Evolutionary conservation across 2,113 vertebrate species (phyloP).

Genomic region (Otocyon megalotis): DNA sequence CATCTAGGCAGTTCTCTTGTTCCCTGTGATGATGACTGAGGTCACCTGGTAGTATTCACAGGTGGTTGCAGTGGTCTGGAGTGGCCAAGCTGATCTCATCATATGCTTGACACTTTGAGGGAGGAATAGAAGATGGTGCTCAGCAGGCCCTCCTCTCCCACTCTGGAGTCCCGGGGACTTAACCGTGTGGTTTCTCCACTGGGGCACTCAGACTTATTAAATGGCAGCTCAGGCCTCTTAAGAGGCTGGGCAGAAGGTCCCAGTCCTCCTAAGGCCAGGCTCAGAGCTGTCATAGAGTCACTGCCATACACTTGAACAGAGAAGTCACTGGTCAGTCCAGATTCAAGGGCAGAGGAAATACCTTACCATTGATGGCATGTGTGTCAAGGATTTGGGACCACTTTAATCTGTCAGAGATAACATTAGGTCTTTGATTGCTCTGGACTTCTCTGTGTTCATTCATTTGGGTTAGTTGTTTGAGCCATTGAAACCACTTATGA

Average conservation of each 20-base stretch:
- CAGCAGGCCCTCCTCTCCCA: background rate
- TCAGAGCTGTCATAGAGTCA: background rate
- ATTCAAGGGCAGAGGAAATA: background rate
- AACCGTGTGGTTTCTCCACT: background rate
- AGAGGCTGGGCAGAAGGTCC: background rate
- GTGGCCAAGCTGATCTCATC: background rate
- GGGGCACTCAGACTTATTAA: background rate
- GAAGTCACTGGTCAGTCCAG: background rate
- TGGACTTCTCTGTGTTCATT: slow-evolving; percentile 4
- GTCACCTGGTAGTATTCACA: background rate
- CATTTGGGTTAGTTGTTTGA: background rate
- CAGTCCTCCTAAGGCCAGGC: background rate
- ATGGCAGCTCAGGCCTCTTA: background rate
- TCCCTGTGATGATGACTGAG: background rate
- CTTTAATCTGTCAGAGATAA: background rate
- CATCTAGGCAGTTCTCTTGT: background rate
- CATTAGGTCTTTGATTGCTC: background rate
- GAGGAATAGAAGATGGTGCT: background rate
- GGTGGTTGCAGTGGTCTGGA: background rate
- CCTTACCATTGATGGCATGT: background rate
- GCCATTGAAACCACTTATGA: background rate
- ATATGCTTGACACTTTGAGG: background rate
- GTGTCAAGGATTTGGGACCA: background rate
- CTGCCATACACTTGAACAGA: background rate
- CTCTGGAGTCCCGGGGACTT: background rate